Base-by-base conservation (phyloP, 1,140 invertebrate species). In the Rhizoglyphus robini region DNA sequence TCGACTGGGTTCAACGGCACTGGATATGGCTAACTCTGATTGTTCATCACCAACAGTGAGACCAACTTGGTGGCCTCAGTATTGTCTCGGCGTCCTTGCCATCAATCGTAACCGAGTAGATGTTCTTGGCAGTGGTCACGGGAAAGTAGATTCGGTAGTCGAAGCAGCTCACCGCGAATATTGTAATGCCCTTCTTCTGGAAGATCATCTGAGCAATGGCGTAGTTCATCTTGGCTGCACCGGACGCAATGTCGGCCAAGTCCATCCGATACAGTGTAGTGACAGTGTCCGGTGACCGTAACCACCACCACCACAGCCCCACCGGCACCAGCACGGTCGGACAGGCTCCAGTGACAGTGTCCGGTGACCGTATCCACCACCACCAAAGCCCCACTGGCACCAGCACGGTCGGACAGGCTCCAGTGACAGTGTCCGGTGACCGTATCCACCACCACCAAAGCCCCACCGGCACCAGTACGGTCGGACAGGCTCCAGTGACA, bases 91-190 rank as follows among this genome's bases (percentile, higher is more conserved):
- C 76, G 73, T 88, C 86, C 48, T 76, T 84, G 79, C 88, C 88
- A 74, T 91, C 88, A 4, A 92, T 74, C 1, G 87, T 87, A 1
- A 90, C 82, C 0, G 87, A 83, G 62, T 86, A 77, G 0, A 91
- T 83, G 0, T 87, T 90, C 69, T 90, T 88, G 30, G 82, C 77
- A 11, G 78, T 77, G 31, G 86, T 81, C 59, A 76, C 73, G 0
- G 88, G 82, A 0, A 93, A 82, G 0, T 93, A 78, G 13, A 93
- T 75, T 60, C 86, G 80, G 69, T 89, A 89, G 71, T 88, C 88
- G 1, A 81, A 81, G 69, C 87, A 84, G 72, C 93, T 88, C 1
- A 88, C 83, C 2, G 83, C 83, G 69, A 89, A 91, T 3, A 85
- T 83, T 25, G 80, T 83, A 86, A 76, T 54, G 2, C 15, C 20